These are phyloP conservation scores for Pristionchus exspectatus DNA, from an alignment of 2,888 invertebrate species.

Conservation along the genomic window DNA sequence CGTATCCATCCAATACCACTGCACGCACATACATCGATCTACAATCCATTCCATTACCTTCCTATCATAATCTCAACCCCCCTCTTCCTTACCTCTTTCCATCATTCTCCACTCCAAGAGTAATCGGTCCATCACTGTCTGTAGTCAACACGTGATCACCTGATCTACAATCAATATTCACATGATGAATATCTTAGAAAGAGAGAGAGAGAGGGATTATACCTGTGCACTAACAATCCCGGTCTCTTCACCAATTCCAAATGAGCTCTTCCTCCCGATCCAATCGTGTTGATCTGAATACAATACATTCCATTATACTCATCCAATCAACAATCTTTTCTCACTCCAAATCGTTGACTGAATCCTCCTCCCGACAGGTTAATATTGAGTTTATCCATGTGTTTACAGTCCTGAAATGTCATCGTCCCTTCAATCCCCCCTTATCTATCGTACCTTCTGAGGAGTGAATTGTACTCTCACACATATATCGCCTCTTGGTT, in stretches of 20 bases:
- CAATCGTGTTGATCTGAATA: not conserved
- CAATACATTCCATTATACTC: not conserved
- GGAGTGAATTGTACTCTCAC: not conserved
- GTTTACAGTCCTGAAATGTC: not conserved
- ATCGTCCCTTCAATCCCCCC: not conserved
- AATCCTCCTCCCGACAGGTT: not conserved
- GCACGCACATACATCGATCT: not conserved
- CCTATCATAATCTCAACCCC: not conserved
- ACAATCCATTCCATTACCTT: not conserved
- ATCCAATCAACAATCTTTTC: not conserved
- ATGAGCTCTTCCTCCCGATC: not conserved
- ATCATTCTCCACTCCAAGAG: not conserved
- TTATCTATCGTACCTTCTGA: not conserved
- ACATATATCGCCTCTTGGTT: not conserved
- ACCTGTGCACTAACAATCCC: not conserved
- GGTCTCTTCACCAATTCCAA: not conserved
- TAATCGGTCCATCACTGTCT: not conserved
- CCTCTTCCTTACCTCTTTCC: not conserved
- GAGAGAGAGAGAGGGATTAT: not conserved
- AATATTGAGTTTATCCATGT: not conserved
- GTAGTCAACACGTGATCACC: not conserved
- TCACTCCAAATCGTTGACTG: conserved; percentile 1
- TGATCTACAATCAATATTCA: not conserved
- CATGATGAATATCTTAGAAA: not conserved
- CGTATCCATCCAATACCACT: not conserved